Conservation (phyloP, 2,113 vertebrate genomes). For the Ammospiza nelsoni region DNA sequence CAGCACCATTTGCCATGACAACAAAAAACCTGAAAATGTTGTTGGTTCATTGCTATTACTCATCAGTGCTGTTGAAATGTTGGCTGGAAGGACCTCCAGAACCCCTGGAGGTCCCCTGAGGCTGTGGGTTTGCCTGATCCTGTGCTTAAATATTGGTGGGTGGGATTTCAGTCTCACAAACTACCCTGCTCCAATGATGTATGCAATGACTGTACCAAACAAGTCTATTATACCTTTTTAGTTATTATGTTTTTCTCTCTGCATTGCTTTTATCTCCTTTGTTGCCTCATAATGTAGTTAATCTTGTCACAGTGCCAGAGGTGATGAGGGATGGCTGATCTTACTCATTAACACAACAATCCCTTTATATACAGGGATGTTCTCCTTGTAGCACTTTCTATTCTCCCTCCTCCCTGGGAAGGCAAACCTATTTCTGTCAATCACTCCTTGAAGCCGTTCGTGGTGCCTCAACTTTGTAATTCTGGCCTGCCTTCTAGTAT, state of each 20-base stretch:
- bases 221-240: neutral
- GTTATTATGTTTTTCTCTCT: neutral
- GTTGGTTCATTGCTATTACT: neutral
- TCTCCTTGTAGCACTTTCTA: neutral
- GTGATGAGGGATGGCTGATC: neutral
- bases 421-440: neutral
- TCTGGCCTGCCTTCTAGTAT: neutral
- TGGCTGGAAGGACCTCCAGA: neutral
- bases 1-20: neutral
- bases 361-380: neutral
- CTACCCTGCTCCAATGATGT: neutral
- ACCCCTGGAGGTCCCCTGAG: neutral
- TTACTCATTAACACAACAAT: neutral
- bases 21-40: neutral
- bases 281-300: neutral
- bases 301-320: neutral
- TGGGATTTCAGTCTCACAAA: neutral
- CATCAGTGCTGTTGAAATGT: neutral
- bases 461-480: neutral
- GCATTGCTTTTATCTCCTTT: neutral
- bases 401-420: neutral
- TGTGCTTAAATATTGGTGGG: neutral
- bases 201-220: neutral
- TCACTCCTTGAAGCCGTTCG: accelerated
- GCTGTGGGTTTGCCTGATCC: neutral